These are phyloP conservation scores for Trichogramma dendrolimi DNA, from an alignment of 2,888 invertebrate species.

Conservation along the genomic window DNA sequence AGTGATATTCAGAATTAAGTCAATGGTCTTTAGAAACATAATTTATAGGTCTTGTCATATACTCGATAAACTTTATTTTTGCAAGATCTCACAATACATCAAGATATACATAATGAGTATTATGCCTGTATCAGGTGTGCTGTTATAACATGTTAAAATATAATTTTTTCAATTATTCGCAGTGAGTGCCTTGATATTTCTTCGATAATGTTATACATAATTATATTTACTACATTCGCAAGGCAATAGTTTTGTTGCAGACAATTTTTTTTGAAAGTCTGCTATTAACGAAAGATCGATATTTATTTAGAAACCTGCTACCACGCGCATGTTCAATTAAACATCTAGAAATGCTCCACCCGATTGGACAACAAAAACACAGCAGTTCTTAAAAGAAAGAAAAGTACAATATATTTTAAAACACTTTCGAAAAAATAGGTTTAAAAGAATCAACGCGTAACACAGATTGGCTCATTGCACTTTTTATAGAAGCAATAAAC, in stretches of 20 bases:
- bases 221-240: conserved; percentile 18
- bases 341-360: conserved; percentile 20
- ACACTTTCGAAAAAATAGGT: too few relatives aligned
- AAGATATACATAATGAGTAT: conserved; percentile 13
- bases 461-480: too few relatives aligned
- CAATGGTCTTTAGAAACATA: conserved; percentile 5
- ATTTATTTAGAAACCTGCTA: conserved; percentile 19
- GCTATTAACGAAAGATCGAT: conserved; percentile 42
- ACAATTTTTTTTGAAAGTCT: conserved; percentile 34
- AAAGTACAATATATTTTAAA: too few relatives aligned
- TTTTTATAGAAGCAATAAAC: too few relatives aligned
- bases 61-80: conserved; percentile 23
- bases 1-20: too few relatives aligned
- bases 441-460: too few relatives aligned
- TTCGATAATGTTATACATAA: conserved; percentile 17
- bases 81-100: conserved; percentile 25
- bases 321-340: conserved; percentile 15
- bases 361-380: conserved; percentile 20
- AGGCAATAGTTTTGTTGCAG: conserved; percentile 35
- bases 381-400: conserved; percentile 19
- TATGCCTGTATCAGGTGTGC: conserved; percentile 17
- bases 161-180: conserved; percentile 27
- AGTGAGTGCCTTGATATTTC: conserved; percentile 27
- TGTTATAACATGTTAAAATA: conserved; percentile 21
- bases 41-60: conserved; percentile 35